phyloP scores from a whole-genome alignment of 2,797 vertebrate genomes.

The Premnoplex brunnescens region DNA sequence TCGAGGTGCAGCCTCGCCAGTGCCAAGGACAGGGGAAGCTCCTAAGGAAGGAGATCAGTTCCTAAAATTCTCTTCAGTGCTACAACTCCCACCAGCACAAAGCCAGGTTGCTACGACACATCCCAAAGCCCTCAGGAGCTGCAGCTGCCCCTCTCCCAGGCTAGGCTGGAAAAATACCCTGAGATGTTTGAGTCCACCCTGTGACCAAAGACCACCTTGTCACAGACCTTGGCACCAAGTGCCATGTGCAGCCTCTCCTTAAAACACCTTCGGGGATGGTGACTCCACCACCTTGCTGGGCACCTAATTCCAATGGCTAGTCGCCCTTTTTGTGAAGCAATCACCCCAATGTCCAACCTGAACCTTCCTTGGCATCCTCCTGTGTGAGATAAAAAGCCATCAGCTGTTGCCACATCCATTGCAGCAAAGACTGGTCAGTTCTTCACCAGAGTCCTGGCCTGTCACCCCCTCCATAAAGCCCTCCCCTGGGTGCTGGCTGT shows the following conservation, averaged over 20 bases:
- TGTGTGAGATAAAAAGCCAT: neutral
- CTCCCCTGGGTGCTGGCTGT: neutral
- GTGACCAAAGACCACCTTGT: accelerated
- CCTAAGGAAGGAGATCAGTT: accelerated
- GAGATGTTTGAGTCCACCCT: accelerated
- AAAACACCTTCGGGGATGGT: neutral
- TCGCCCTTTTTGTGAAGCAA: neutral
- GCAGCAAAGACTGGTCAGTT: neutral
- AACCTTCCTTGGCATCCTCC: neutral
- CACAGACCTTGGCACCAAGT: neutral
- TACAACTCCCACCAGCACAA: neutral
- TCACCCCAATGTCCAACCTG: accelerated
- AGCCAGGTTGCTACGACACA: too few species aligned
- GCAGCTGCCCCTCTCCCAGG: neutral
- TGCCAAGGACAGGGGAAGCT: accelerated
- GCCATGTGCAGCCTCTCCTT: neutral
- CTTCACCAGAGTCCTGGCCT: neutral
- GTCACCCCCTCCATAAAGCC: neutral
- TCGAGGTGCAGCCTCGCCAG: too few species aligned
- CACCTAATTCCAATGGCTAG: neutral
- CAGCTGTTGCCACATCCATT: neutral
- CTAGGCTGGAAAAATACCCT: too few species aligned
- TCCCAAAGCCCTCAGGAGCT: too few species aligned
- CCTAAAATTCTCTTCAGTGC: neutral
- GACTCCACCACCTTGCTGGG: neutral